Evolutionary conservation across 2,797 vertebrate genomes (phyloP).

Genomic region (Trachurus trachurus): DNA sequence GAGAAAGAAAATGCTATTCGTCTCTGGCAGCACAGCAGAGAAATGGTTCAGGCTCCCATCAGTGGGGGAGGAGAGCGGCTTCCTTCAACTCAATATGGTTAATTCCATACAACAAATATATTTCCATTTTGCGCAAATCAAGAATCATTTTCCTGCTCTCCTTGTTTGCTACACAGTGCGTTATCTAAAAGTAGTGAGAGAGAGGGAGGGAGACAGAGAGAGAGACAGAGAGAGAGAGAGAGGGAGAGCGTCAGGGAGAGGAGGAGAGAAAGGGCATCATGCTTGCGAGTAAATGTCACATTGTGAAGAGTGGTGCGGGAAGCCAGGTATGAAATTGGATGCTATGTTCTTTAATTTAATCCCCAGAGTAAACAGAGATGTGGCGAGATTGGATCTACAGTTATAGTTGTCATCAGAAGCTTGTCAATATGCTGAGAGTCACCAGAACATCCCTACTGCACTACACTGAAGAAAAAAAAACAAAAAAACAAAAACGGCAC

Average conservation of each 20-base stretch:
- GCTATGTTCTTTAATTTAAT: constrained; percentile 86
- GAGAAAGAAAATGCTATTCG: constrained; percentile 36
- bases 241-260: constrained; percentile 13
- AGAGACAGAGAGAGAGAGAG: constrained; percentile 22
- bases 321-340: constrained; percentile 88
- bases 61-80: constrained; percentile 24
- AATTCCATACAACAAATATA: constrained; percentile 66
- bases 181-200: constrained; percentile 37
- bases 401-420: constrained; percentile 60
- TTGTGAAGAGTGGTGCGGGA: constrained; percentile 65
- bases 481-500: constrained; percentile 8
- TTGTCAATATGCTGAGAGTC: constrained; percentile 64
- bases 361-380: constrained; percentile 80
- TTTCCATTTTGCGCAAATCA: constrained; percentile 33
- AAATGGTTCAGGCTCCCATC: constrained; percentile 39
- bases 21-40: constrained; percentile 28
- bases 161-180: constrained; percentile 32
- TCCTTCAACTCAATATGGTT: constrained; percentile 45
- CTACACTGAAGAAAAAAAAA: neutral
- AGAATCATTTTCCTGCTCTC: constrained; percentile 37
- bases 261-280: constrained; percentile 59
- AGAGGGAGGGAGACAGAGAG: constrained; percentile 7
- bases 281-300: constrained; percentile 70
- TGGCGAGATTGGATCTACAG: constrained; percentile 67
- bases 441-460: constrained; percentile 40